A percentile compares a stretch with the other conserved stretches of the same genome.
Conservation (phyloP, 2,888 invertebrate genomes). For the Thera obeliscata region DNA sequence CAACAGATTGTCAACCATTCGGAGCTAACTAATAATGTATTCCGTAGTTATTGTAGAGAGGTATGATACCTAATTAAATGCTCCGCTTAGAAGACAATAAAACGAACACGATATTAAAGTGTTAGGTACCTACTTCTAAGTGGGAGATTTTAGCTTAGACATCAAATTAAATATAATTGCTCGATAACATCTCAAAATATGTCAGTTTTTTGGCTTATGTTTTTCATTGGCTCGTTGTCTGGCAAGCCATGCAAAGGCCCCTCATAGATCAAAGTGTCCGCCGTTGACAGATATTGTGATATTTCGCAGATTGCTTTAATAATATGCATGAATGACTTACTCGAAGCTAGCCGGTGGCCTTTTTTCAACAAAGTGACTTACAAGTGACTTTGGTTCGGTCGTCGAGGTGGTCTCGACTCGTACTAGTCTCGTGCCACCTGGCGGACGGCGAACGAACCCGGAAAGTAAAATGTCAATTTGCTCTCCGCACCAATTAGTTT, state of each 20-base stretch:
- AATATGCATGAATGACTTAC: slow-evolving; percentile 77
- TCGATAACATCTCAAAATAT: slow-evolving; percentile 17
- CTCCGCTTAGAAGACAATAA: background rate
- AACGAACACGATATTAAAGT: background rate
- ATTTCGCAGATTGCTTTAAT: slow-evolving; percentile 76
- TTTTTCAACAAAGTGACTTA: slow-evolving; percentile 72
- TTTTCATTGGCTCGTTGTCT: slow-evolving; percentile 16
- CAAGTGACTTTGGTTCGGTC: slow-evolving; percentile 78
- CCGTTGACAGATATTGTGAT: slow-evolving; percentile 80
- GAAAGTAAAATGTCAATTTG: slow-evolving; percentile 74
- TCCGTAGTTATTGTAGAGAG: too few relatives aligned
- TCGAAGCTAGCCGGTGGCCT: slow-evolving; percentile 63
- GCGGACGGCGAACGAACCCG: slow-evolving; percentile 61
- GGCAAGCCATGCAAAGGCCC: slow-evolving; percentile 21
- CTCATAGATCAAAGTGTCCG: slow-evolving; percentile 70
- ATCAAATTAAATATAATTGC: slow-evolving; percentile 10
- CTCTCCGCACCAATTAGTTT: slow-evolving; percentile 48
- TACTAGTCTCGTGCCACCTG: slow-evolving; percentile 47
- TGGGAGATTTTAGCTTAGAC: slow-evolving; percentile 11
- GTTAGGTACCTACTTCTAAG: background rate
- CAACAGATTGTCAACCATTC: slow-evolving; percentile 38
- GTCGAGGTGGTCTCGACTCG: slow-evolving; percentile 68
- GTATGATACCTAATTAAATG: background rate
- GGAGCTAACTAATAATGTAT: slow-evolving; percentile 16
- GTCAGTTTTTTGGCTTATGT: slow-evolving; percentile 27